Base-by-base conservation (phyloP, 2,888 invertebrate genomes). In the Augochlorella aurata region DNA sequence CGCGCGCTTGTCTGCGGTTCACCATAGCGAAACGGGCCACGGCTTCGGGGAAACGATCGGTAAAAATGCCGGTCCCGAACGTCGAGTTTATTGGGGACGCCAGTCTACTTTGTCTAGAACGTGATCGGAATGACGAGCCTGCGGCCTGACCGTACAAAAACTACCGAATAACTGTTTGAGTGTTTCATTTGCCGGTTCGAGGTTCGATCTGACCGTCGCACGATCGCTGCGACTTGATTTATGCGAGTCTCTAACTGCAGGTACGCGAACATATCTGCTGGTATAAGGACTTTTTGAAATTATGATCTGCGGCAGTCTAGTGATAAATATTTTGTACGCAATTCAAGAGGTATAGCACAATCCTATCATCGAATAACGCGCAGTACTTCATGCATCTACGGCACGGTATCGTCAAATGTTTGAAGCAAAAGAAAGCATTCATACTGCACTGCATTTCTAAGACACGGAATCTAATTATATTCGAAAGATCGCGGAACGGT, bases 1-100 rank as follows among this genome's bases (percentile, higher is more conserved):
- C 72, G 58, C 74, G 61, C 68, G 75, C 52, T 67, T 24, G 69
- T 58, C 81, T 74, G 81, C 74, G 81, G 81, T 80, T 74, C n/a
- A 18, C 50, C 67, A 21, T 3, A 5, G 50, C 21, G 29, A 49
- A 38, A n/a, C 12, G 47, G 47, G 14, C 21, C 61, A 18, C 8
- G 54, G 21, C 10, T 50, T 49, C 49, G n/a, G n/a, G 29, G 52
- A 50, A 29, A 65, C 49, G 63, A 16, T 18, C 14, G 29, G 49
- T 45, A 47, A 49, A 50, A 74, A 50, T 44, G n/a, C 10, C n/a
- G 18, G 63, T 8, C 18, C 18, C 16, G 38, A 18, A 38, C 18
- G 63, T 38, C 38, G 38, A 38, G 38, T 63, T 29, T 63, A 38
- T 38, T 16, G 38, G 63, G 18, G 29, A 14, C 21, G 54, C 14